Conservation (phyloP, 2,888 invertebrate species). For the Drosophila pegasa region DNA sequence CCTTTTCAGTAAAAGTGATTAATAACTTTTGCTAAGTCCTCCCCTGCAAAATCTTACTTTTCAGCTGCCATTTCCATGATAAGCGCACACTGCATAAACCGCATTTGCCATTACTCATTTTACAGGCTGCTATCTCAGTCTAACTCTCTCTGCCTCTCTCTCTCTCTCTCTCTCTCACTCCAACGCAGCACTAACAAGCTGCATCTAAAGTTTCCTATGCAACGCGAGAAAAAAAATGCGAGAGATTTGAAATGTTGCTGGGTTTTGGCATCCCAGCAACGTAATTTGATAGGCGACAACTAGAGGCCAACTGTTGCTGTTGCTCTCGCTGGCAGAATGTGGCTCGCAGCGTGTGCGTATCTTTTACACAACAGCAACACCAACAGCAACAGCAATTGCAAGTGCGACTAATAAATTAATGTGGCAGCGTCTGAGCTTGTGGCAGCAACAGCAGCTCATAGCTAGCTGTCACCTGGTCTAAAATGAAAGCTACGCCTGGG, state of each 20-base stretch:
- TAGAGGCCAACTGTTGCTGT: conserved; percentile 22
- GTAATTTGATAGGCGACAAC: conserved; percentile 79
- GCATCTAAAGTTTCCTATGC: conserved; percentile 34
- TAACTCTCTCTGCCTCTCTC: background rate
- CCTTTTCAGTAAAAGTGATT: conserved; percentile 29
- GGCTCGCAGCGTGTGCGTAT: conserved; percentile 62
- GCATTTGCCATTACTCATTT: conserved; percentile 41
- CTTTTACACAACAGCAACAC: conserved; percentile 59
- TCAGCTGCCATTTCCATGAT: conserved; percentile 18
- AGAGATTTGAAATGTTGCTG: conserved; percentile 50
- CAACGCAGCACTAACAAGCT: conserved; percentile 34
- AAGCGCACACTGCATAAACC: conserved; percentile 39
- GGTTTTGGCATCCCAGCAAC: conserved; percentile 47
- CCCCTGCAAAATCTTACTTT: conserved; percentile 12
- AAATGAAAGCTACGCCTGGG: conserved; percentile 66
- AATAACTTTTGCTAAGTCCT: conserved; percentile 1
- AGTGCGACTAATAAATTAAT: conserved; percentile 80
- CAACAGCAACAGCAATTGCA: conserved; percentile 57
- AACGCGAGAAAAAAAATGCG: conserved; percentile 31
- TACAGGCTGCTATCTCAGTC: conserved; percentile 6
- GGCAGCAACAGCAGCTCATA: conserved; percentile 61
- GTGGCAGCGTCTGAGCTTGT: conserved; percentile 61
- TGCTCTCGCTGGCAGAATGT: conserved; percentile 30
- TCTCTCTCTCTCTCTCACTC: background rate
- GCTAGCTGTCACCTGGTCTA: conserved; percentile 66